Evolutionary conservation across 2,113 vertebrate genomes (phyloP).

Genomic region (Propithecus coquereli): DNA sequence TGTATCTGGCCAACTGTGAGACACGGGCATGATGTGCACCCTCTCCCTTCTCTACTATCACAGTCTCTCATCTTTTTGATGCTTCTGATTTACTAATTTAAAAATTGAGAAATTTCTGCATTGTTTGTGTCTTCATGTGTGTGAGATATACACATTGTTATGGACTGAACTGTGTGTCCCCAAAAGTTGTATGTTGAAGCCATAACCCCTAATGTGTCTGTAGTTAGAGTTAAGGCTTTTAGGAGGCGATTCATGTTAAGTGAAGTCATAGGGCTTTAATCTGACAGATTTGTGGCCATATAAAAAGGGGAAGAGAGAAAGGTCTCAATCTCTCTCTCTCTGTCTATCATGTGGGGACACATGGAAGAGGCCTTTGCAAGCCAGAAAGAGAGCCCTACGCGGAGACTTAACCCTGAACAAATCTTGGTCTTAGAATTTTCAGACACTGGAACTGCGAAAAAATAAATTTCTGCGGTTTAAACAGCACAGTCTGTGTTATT

Average conservation of each 20-base stretch:
- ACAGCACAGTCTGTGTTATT: background rate
- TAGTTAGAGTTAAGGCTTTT: background rate
- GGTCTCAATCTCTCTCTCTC: background rate
- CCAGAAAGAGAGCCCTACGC: background rate
- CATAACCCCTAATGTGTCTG: fast-evolving
- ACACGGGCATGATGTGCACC: fast-evolving
- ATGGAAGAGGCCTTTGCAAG: background rate
- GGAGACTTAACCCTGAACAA: background rate
- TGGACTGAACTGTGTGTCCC: background rate
- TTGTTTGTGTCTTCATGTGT: background rate
- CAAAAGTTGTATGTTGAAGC: background rate
- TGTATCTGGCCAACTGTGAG: background rate
- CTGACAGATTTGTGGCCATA: background rate
- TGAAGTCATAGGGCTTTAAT: background rate
- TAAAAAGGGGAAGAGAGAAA: background rate
- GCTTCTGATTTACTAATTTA: background rate
- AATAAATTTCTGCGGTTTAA: background rate
- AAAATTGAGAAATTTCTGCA: background rate
- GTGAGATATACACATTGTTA: background rate
- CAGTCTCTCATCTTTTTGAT: fast-evolving
- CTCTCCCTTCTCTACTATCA: fast-evolving
- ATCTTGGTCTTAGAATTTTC: background rate
- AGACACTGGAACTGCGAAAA: background rate
- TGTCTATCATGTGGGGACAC: background rate
- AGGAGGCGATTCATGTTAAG: background rate